Evolutionary conservation across 2,888 invertebrate genomes (phyloP).

Genomic region (Anodontia alba): DNA sequence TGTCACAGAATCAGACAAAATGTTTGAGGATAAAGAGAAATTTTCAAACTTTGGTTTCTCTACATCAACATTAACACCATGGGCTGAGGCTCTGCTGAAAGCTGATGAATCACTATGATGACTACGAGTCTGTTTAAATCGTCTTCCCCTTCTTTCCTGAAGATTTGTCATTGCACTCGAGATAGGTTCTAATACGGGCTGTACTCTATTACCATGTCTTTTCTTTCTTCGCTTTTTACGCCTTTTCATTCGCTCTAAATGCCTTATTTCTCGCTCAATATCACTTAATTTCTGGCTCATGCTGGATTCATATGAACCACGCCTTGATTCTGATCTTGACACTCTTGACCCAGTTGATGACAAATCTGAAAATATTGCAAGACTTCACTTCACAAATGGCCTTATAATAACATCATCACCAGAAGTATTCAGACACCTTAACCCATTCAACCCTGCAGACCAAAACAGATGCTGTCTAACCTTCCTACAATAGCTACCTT

Average conservation of each 20-base stretch:
- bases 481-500: too few relatives aligned
- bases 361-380: conserved; percentile 67
- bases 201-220: conserved; percentile 65
- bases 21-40: conserved; percentile 59
- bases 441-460: too few relatives aligned
- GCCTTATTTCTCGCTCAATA: conserved; percentile 53
- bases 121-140: conserved; percentile 41
- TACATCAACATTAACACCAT: conserved; percentile 65
- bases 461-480: too few relatives aligned
- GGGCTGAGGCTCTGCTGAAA: conserved; percentile 72
- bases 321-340: conserved; percentile 83
- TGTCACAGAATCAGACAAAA: conserved; percentile 53
- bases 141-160: conserved; percentile 52
- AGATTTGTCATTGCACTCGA: conserved; percentile 62
- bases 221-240: conserved; percentile 67
- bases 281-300: conserved; percentile 66
- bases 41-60: conserved; percentile 61
- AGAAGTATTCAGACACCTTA: too few relatives aligned
- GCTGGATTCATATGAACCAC: conserved; percentile 95
- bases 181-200: conserved; percentile 71
- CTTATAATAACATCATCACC: too few relatives aligned
- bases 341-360: conserved; percentile 62
- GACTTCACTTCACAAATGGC: too few relatives aligned
- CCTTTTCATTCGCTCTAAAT: conserved; percentile 51
- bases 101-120: conserved; percentile 75